Base-by-base conservation (phyloP, 2,888 invertebrate species). In the Pyrrhia umbra region DNA sequence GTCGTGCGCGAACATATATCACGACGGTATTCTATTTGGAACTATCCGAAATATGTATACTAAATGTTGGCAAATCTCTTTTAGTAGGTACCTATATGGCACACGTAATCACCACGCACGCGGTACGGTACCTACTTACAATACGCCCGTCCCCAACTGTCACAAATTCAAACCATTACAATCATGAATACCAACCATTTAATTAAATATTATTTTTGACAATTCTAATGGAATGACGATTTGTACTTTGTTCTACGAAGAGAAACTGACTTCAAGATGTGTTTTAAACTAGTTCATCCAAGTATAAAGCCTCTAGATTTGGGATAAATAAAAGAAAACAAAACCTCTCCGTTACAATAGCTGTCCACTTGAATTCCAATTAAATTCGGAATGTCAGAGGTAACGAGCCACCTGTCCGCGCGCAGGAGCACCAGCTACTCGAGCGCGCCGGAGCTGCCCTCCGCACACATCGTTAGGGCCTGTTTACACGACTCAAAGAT, bases 401-500 rank as follows among this genome's bases (percentile, higher is more conserved):
- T 58, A 66, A 67, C 59, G 60, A 68, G 18, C 56, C 69, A 21
- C 25, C 43, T 16, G 30, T 56, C 27, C n/a, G 8, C 46, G 18
- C 4, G 55, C 68, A 52, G 43, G 64, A 62, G 52, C 62, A 51
- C 46, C 56, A 46, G 15, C 20, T 21, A 21, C 13, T 21, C 13
- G 34, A 13, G 34, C 34, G n/a, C 34, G 69, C 69, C 68, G 65
- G 62, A 70, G 58, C 57, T n/a, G n/a, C 13, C 59, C 51, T 64
- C 60, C 60, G 57, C 75, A 69, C 77, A 79, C 83, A 70, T 82
- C 81, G 85, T 82, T 82, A 80, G 75, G 57, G 69, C 61, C 66
- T 85, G 85, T 89, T 86, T 88, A 87, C 88, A 88, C 89, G 89
- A 82, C 79, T 80, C 83, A 81, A 73, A 81, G 88, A 80, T 85